phyloP scores from a whole-genome alignment of 2,797 vertebrate genomes.

The Sebastes matsubarae region DNA sequence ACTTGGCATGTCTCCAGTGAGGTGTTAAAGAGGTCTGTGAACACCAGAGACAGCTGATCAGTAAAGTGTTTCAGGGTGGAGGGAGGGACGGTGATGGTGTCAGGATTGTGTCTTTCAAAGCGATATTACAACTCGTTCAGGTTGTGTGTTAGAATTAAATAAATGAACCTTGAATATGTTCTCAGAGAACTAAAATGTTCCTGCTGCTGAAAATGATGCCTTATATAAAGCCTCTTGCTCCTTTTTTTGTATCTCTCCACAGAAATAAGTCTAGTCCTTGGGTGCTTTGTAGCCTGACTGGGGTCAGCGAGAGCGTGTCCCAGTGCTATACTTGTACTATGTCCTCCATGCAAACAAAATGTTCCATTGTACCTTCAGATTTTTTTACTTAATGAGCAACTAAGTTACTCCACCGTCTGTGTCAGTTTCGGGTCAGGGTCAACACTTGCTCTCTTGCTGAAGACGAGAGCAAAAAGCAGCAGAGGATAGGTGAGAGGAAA shows the following conservation, averaged over 20 bases:
- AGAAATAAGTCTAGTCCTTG: not conserved
- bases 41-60: not conserved
- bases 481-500: not conserved
- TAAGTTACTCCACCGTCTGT: not conserved
- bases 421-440: not conserved
- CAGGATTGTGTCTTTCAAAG: not conserved
- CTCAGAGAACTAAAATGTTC: not conserved
- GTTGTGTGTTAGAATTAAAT: not conserved
- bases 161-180: not conserved
- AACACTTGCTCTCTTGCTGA: not conserved
- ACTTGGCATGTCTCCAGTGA: no score
- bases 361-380: not conserved
- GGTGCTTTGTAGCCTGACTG: not conserved
- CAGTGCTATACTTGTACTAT: not conserved
- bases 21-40: no score
- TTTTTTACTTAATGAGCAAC: not conserved
- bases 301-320: not conserved
- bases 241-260: not conserved
- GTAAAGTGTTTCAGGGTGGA: not conserved
- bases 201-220: not conserved
- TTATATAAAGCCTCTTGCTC: not conserved
- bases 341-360: slow-evolving; percentile 1
- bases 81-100: not conserved
- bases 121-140: not conserved
- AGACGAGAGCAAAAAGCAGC: not conserved